Conservation (phyloP, 2,888 invertebrate genomes). For the Acanthosepion pharaonis region DNA sequence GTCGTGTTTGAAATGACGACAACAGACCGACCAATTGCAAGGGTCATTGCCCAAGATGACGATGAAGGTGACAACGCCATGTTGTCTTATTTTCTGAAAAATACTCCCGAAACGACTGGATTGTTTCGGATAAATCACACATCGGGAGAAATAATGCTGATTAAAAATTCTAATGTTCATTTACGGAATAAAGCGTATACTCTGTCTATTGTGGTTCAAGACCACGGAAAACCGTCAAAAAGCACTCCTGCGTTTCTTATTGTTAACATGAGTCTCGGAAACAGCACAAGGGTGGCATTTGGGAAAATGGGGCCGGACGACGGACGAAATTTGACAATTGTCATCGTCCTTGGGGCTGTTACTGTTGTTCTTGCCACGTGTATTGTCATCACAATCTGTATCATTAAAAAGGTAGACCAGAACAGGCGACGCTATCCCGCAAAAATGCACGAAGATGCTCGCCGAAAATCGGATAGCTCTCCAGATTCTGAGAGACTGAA, state of each 20-base stretch:
- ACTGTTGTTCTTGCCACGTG: constrained; percentile 47
- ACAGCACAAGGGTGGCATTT: constrained; percentile 37
- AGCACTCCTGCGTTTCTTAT: not conserved
- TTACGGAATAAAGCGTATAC: constrained; percentile 58
- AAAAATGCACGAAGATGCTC: constrained; percentile 42
- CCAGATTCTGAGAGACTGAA: constrained; percentile 41
- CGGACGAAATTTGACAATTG: constrained; percentile 44
- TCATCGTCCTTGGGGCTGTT: constrained; percentile 43
- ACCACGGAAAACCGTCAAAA: constrained; percentile 49
- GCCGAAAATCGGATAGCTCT: not conserved
- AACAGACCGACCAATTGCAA: constrained; percentile 55
- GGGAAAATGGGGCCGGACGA: not conserved
- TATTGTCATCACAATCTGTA: constrained; percentile 40
- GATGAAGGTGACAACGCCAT: constrained; percentile 64
- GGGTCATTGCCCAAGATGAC: constrained; percentile 57
- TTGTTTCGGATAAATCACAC: constrained; percentile 74
- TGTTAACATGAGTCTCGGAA: constrained; percentile 4
- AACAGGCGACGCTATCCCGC: constrained; percentile 44
- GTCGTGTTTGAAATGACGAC: constrained; percentile 47
- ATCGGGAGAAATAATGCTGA: constrained; percentile 73
- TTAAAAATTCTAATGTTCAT: constrained; percentile 57
- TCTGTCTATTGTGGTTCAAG: constrained; percentile 64
- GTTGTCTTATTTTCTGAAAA: constrained; percentile 58
- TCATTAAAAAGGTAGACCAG: constrained; percentile 41
- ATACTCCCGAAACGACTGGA: constrained; percentile 72